These are phyloP conservation scores for Typhlomys cinereus DNA, from an alignment of 2,113 vertebrate genomes.

Conservation along the genomic window DNA sequence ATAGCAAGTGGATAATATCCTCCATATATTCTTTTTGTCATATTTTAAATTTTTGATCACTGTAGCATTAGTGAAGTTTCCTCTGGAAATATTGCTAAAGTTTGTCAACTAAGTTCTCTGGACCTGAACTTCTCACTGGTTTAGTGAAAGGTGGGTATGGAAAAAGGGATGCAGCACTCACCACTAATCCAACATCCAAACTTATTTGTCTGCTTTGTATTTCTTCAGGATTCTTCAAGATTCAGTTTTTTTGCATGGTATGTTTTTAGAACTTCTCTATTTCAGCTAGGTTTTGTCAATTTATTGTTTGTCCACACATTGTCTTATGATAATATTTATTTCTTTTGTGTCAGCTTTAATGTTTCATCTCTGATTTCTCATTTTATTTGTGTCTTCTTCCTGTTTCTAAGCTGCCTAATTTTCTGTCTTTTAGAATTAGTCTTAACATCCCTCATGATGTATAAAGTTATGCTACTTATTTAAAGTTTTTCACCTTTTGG, in stretches of 20 bases:
- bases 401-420: not conserved
- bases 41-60: too few species aligned
- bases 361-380: not conserved
- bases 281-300: not conserved
- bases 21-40: not conserved
- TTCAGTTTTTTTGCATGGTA: not conserved
- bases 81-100: not conserved
- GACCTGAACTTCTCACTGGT: not conserved
- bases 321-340: not conserved
- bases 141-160: too few species aligned
- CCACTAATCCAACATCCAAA: not conserved
- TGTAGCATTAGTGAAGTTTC: too few species aligned
- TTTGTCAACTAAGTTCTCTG: not conserved
- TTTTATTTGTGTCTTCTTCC: not conserved
- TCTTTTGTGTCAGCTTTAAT: not conserved
- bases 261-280: not conserved
- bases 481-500: not conserved
- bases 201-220: not conserved
- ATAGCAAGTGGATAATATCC: fast-evolving
- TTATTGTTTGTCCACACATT: not conserved
- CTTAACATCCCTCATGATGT: not conserved
- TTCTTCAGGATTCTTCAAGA: not conserved
- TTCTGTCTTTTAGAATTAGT: not conserved
- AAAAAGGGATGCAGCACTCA: fast-evolving
- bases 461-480: not conserved